Base-by-base conservation (phyloP, 92 coral and sea anemone genomes). In the Anthopleura xanthogrammica region DNA sequence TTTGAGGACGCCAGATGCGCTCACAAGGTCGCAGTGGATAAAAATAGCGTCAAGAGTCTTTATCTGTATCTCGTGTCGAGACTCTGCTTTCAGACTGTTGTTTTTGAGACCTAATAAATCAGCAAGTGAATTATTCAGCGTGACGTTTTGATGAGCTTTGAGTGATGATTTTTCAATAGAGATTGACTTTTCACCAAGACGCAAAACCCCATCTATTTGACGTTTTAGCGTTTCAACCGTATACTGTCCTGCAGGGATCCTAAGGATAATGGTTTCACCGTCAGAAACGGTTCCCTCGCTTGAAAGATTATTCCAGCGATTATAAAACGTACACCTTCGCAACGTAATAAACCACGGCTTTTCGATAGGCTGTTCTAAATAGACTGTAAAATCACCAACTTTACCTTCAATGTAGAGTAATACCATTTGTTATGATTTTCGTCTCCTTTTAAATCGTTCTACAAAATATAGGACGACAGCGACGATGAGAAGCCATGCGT, bases 401-500 rank as follows among this genome's bases (percentile, higher is more conserved):
- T 68, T 74, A 19, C 77, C 78, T 16, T 43, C 66, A 76, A 83
- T 78, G 77, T 83, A 66, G 52, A 85, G 83, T 60, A 71, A 13
- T 68, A 70, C 78, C 79, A 83, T 83, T 40, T 72, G 43, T 54
- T 40, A 78, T 64, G 36, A 86, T 54, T 58, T 43, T 68, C 84
- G 16, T 76, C 66, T 86, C 84, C 42, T 88, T 88, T 88, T 88
- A 84, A 88, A 48, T 52, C 76, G 91, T 62, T 88, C 91, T 20
- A 75, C 82, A 62, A 88, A 70, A 73, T 88, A 88, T 22, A 84
- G 50, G 12, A 84, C 85, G 20, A 84, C 88, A 55, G 86, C 91
- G 0, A 88, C 88, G 6, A 85, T 85, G 11, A 80, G 60, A n/a
- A 88, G 64, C 91, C 88, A 88, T 2, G 91, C 88, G 80, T 88